phyloP scores from a whole-genome alignment of 2,888 invertebrate species.

The Hirtodrosophila cameraria region DNA sequence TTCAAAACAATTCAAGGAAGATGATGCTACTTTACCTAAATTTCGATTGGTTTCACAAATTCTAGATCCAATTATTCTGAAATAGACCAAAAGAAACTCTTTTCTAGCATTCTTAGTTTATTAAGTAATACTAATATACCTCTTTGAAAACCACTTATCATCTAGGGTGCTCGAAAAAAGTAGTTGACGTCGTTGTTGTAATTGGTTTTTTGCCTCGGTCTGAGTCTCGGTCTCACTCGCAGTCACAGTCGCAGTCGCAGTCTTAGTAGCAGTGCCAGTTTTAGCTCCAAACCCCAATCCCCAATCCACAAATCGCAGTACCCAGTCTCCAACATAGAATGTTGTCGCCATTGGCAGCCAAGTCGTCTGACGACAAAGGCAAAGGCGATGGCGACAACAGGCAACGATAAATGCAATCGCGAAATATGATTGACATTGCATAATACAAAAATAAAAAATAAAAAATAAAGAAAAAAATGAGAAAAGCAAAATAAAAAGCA shows the following conservation, averaged over 20 bases:
- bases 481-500: no score
- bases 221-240: slow-evolving; percentile 5
- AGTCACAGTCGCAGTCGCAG: slow-evolving; percentile 1
- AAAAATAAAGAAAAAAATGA: no score
- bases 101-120: no score
- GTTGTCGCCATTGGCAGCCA: slow-evolving; percentile 46
- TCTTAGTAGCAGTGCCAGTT: slow-evolving; percentile 8
- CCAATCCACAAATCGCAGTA: no score
- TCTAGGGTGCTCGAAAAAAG: slow-evolving; percentile 14
- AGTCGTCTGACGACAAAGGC: slow-evolving; percentile 37
- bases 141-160: background rate
- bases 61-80: no score
- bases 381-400: slow-evolving; percentile 38
- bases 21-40: no score
- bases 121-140: slow-evolving; percentile 6
- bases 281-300: background rate
- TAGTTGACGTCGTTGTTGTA: slow-evolving; percentile 42
- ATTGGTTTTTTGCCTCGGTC: slow-evolving; percentile 49
- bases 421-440: slow-evolving; percentile 70
- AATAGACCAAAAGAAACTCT: no score
- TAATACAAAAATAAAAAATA: no score
- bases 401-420: slow-evolving; percentile 61
- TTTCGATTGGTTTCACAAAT: no score
- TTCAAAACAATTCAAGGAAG: no score
- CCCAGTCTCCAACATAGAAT: slow-evolving; percentile 34